A percentile compares a stretch with the other conserved stretches of the same genome.
These are phyloP conservation scores for Trissolcus brochymenae DNA, from an alignment of 2,888 invertebrate species.

Conservation along the genomic window DNA sequence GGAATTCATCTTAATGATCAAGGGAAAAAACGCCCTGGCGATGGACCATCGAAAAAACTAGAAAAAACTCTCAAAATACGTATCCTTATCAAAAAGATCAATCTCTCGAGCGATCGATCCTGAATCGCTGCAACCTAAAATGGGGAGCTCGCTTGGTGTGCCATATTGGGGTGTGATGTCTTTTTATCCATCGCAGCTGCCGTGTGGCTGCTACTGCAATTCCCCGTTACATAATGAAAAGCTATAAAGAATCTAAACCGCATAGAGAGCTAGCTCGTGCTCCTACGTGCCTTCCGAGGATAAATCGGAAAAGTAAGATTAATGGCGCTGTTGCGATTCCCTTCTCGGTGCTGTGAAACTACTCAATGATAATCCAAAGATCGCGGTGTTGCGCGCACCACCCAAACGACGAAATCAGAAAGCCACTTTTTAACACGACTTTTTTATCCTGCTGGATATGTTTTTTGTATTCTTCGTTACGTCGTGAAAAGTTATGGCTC, in stretches of 20 bases:
- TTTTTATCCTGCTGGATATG: conserved; percentile 22
- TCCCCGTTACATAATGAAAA: conserved; percentile 66
- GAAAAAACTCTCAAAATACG: conserved; percentile 21
- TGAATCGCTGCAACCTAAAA: conserved; percentile 33
- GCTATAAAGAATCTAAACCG: conserved; percentile 69
- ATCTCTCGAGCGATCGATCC: conserved; percentile 41
- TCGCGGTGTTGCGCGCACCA: conserved; percentile 43
- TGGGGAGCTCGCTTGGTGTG: conserved; percentile 53
- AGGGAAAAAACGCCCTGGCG: conserved; percentile 8
- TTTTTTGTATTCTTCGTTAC: conserved; percentile 15
- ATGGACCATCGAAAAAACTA: conserved; percentile 19
- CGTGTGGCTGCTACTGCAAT: conserved; percentile 59
- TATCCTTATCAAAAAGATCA: conserved; percentile 43
- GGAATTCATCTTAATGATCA: neutral
- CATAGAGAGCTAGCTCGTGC: conserved; percentile 68
- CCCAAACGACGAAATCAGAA: conserved; percentile 40
- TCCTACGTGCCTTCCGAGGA: conserved; percentile 66
- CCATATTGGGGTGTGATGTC: conserved; percentile 66
- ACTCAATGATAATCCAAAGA: conserved; percentile 57
- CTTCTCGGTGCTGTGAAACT: conserved; percentile 46
- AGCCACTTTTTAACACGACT: conserved; percentile 44
- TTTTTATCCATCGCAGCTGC: conserved; percentile 65
- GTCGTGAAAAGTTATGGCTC: conserved; percentile 10
- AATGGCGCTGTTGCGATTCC: conserved; percentile 62
- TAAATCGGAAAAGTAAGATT: conserved; percentile 70